These are phyloP conservation scores for Phaonia tiefii DNA, from an alignment of 2,888 invertebrate genomes.

Conservation along the genomic window DNA sequence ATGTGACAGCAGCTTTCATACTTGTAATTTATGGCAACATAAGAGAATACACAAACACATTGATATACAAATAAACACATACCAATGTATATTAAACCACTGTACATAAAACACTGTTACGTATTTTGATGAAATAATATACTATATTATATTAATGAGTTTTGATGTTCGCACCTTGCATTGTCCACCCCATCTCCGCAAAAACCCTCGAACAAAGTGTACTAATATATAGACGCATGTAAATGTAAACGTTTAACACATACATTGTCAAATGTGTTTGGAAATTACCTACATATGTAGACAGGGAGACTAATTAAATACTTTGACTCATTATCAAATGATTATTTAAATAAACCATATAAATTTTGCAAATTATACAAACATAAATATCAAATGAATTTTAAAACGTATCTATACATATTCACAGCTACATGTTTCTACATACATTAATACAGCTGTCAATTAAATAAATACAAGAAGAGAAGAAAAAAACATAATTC, in stretches of 20 bases:
- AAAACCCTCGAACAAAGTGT: too few relatives aligned
- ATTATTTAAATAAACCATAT: slow-evolving; percentile 58
- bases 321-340: slow-evolving; percentile 60
- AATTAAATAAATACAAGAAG: slow-evolving; percentile 32
- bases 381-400: slow-evolving; percentile 13
- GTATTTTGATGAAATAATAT: slow-evolving; percentile 47
- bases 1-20: too few relatives aligned
- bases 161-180: slow-evolving; percentile 33
- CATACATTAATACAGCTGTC: background rate
- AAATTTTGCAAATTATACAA: slow-evolving; percentile 46
- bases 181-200: background rate
- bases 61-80: slow-evolving; percentile 1
- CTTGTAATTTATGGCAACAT: background rate
- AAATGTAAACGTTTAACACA: too few relatives aligned
- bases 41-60: background rate
- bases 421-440: background rate
- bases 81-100: background rate
- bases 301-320: slow-evolving; percentile 52
- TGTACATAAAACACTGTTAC: slow-evolving; percentile 19
- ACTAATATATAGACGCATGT: too few relatives aligned
- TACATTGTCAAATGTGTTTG: too few relatives aligned
- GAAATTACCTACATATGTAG: slow-evolving; percentile 25
- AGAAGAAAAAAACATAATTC: too few relatives aligned
- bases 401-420: too few relatives aligned
- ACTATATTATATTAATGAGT: slow-evolving; percentile 44